Conservation (phyloP, 1,140 invertebrate genomes). For the Paramacrobiotus metropolitanus region DNA sequence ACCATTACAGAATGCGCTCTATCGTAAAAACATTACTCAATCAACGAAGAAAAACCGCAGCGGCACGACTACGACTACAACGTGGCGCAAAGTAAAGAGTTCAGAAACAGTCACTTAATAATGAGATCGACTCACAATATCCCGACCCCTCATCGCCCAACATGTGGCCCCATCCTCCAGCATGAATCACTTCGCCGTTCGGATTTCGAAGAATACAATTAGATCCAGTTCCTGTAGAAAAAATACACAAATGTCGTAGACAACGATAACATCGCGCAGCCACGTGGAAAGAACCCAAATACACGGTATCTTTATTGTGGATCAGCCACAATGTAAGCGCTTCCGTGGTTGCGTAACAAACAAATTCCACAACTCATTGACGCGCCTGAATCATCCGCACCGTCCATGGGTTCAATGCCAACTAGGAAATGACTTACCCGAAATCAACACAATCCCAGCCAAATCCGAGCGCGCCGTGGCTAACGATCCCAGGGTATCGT, state of each 20-base stretch:
- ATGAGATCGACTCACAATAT: background rate
- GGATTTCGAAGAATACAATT: constrained; percentile 1
- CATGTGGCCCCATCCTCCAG: background rate
- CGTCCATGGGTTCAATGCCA: background rate
- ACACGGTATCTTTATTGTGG: background rate
- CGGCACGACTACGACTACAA: no score
- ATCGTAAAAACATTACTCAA: no score
- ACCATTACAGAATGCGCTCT: no score
- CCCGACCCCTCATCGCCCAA: background rate
- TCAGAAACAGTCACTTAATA: background rate
- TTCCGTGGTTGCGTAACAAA: background rate
- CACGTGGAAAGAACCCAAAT: background rate
- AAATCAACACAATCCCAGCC: background rate
- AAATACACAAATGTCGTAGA: constrained; percentile 8
- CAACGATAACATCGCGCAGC: background rate
- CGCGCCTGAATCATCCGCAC: background rate
- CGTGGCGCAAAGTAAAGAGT: background rate
- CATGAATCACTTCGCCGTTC: background rate
- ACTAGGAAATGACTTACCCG: background rate
- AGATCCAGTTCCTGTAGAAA: constrained; percentile 7
- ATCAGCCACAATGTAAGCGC: background rate
- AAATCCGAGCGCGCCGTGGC: background rate
- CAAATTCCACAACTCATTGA: background rate
- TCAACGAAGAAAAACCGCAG: no score
- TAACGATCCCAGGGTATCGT: background rate